Evolutionary conservation across 2,113 vertebrate species (phyloP).

Genomic region (Myotis brandtii): DNA sequence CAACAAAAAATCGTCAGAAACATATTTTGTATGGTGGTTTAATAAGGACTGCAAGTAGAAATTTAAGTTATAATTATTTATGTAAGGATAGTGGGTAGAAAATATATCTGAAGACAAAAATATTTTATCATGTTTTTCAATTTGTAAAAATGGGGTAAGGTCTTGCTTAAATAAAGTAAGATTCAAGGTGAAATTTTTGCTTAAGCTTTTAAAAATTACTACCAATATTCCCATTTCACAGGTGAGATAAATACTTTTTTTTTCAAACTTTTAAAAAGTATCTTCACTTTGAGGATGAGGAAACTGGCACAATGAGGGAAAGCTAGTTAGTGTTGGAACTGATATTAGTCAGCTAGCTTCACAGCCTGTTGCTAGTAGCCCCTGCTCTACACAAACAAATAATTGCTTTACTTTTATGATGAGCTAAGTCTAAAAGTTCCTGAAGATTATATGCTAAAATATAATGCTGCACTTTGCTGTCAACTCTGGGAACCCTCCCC

Average conservation of each 20-base stretch:
- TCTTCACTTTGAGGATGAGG: not conserved
- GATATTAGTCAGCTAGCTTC: not conserved
- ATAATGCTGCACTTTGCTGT: not conserved
- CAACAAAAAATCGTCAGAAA: not conserved
- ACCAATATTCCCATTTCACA: not conserved
- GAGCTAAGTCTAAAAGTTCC: not conserved
- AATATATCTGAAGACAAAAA: not conserved
- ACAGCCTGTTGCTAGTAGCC: not conserved
- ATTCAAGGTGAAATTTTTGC: not conserved
- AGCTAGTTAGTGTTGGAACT: not conserved
- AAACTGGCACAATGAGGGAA: not conserved
- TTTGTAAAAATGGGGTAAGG: not conserved
- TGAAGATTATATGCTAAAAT: not conserved
- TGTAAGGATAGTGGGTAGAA: not conserved
- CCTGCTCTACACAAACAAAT: not conserved
- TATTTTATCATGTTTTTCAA: not conserved
- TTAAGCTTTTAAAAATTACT: not conserved
- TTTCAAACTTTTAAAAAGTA: not conserved
- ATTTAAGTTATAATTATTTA: conserved; percentile 17
- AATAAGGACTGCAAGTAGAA: not conserved
- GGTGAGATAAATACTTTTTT: not conserved
- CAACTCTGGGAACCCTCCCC: not conserved
- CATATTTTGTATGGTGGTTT: not conserved
- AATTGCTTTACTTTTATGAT: not conserved
- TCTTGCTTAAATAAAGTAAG: conserved; percentile 1